Conservation (phyloP, 1,140 invertebrate species). For the Mactra quadrangularis region DNA sequence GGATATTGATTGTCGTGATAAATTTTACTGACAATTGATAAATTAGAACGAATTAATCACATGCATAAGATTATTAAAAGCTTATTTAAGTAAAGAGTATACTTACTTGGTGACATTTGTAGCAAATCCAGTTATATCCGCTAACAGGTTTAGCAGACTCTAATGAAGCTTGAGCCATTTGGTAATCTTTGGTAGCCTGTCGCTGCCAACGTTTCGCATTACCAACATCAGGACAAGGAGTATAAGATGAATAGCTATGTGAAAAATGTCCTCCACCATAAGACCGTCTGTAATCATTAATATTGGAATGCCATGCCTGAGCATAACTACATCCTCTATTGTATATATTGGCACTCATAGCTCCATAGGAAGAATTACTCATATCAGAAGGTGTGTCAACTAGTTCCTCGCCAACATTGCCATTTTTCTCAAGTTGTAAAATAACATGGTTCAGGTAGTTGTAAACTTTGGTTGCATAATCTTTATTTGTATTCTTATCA, state of each 20-base stretch:
- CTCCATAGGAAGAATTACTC: neutral
- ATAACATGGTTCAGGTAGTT: conserved; percentile 67
- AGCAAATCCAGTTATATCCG: conserved; percentile 73
- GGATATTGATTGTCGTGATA: too few relatives aligned
- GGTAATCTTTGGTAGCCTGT: conserved; percentile 11
- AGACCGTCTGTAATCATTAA: neutral
- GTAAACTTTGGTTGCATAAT: conserved; percentile 71
- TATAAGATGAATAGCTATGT: neutral
- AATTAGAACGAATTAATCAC: too few relatives aligned
- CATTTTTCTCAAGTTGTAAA: conserved; percentile 60
- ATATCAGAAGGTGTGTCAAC: neutral
- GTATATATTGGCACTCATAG: neutral
- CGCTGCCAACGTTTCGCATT: conserved; percentile 21
- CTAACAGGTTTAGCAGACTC: conserved; percentile 47
- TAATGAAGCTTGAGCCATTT: conserved; percentile 51
- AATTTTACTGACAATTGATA: too few relatives aligned
- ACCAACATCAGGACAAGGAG: neutral
- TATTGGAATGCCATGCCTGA: neutral
- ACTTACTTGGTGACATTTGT: conserved; percentile 71
- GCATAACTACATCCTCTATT: conserved; percentile 6
- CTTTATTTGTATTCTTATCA: conserved; percentile 79
- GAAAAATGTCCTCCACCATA: neutral
- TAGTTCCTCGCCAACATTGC: neutral
- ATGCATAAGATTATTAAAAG: too few relatives aligned
- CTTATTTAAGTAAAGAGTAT: too few relatives aligned